Percentiles rank a stretch among this genome's conserved stretches.
Conservation (phyloP, 2,888 invertebrate genomes). For the Luffia ferchaultella region DNA sequence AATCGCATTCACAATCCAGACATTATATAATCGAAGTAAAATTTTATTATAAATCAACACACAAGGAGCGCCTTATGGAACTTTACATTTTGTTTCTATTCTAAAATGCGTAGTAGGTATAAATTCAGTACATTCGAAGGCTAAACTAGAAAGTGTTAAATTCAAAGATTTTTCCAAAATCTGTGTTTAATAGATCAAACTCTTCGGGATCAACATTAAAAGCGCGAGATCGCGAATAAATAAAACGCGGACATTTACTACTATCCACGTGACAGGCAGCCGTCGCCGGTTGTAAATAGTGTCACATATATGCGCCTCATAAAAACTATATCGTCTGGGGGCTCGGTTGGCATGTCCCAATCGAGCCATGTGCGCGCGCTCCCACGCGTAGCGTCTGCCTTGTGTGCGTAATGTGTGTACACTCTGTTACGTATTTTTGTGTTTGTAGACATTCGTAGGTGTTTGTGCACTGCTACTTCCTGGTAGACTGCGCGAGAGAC, state of each 20-base stretch:
- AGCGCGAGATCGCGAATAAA: constrained; percentile 8
- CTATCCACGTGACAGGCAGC: constrained; percentile 7
- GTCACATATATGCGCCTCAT: constrained; percentile 38
- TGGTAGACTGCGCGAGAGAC: constrained; percentile 60
- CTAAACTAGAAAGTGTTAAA: too few species aligned
- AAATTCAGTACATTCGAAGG: too few species aligned
- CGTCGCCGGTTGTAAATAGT: constrained; percentile 17
- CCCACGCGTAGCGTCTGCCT: constrained; percentile 57
- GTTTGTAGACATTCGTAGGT: too few species aligned
- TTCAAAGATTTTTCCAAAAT: too few species aligned
- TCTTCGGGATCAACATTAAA: constrained; percentile 6
- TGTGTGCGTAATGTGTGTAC: constrained; percentile 58
- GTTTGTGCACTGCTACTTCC: constrained; percentile 43
- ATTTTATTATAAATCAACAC: too few species aligned
- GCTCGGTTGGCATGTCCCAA: constrained; percentile 57
- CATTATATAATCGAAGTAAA: too few species aligned
- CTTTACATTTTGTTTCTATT: too few species aligned
- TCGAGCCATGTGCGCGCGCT: constrained; percentile 63
- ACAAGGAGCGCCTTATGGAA: too few species aligned
- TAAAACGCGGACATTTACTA: constrained; percentile 10
- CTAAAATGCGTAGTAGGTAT: too few species aligned
- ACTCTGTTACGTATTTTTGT: constrained; percentile 37
- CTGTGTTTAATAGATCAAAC: too few species aligned
- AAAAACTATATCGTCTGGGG: constrained; percentile 60
- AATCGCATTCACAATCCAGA: too few species aligned